Evolutionary conservation across 2,888 invertebrate species (phyloP), one percentile per base, ranked within the genome.

Genomic region (Pristionchus mayeri): DNA sequence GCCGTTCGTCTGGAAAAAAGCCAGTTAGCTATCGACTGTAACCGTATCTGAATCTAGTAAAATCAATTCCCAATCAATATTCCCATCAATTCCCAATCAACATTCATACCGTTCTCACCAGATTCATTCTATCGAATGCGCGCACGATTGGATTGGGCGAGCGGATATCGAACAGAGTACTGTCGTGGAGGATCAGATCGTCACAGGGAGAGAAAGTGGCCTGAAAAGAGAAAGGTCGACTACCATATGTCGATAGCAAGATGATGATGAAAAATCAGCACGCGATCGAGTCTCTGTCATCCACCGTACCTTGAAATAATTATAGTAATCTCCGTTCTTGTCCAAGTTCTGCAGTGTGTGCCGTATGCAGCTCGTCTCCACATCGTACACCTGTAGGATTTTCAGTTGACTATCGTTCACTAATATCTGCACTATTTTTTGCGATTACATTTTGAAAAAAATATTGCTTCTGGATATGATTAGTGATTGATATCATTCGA

Each of bases 101-200:
- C n/a, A n/a, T n/a, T n/a, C n/a, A n/a, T 97, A 94, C 0, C 97
- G 44, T 79, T 30, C 97, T 95, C 63, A 96, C 96, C 93, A 97
- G 96, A 94, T 98, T 98, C 52, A 99, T 95, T 93, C 98, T 98
- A 94, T 99, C 99, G 93, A 99, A 96, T 93, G 98, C 98, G 94
- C 98, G 98, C 27, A 84, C 40, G 75, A 75, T 34, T 34, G 75
- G 52, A 75, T 71, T 40, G 7, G 71, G 16, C 13, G 27, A 18
- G 7, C 84, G 48, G 11, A 54, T 7, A n/a, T 84, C 84, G 44
- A 27, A 75, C 4, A 84, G 84, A 16, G 71, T 54, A 24, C 34
- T 52, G 40, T 84, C 71, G 54, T 84, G 48, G 16, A 84, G 84
- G 18, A 84, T 40, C 34, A 84, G 27, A 18, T 34, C 37, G 44